Base-by-base conservation (phyloP, 1,140 invertebrate genomes). In the Trichonephila inaurata region DNA sequence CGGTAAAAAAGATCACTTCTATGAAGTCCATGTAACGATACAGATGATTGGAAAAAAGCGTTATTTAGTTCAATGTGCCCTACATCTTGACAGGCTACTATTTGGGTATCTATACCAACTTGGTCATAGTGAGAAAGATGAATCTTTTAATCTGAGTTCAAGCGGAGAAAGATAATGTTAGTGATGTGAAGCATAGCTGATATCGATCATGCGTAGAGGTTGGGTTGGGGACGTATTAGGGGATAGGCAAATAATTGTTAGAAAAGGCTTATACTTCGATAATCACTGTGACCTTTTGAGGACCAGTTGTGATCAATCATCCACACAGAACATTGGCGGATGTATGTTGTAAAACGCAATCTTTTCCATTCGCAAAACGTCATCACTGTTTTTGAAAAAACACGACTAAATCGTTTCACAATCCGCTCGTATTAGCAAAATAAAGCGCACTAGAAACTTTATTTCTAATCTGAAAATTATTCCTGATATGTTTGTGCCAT, bases 301-400 rank as follows among this genome's bases (percentile, higher is more conserved):
- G 86, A 88, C 60, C 18, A 88, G 28, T 66, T 24, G 86, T 88
- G 86, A 88, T 88, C 86, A 66, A 62, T 88, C 86, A 88, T 66
- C 60, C 86, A 66, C n/a, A 14, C 33, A 16, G 62, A 88, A 66
- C 21, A 44, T 8, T 14, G 33, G 61, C 86, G 8, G 24, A 64
- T 24, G 61, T 24, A 88, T 77, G 72, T 18, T 2, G 72, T 77
- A 77, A 77, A 77, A 77, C 51, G 10, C 51, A 77, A 28, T 33
- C 24, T 33, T 18, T 77, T 77, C 28, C 18, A 40, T 77, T 77
- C 28, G 5, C 72, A 14, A 33, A 16, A 77, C 24, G 72, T 33
- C 33, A 77, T 24, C 72, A 77, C 72, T 77, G 72, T 77, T 77
- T 77, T 33, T 77, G 72, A 10, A 18, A 77, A 77, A 77, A 77